phyloP scores from a whole-genome alignment of 2,888 invertebrate species.

The Ophioninae sp. region DNA sequence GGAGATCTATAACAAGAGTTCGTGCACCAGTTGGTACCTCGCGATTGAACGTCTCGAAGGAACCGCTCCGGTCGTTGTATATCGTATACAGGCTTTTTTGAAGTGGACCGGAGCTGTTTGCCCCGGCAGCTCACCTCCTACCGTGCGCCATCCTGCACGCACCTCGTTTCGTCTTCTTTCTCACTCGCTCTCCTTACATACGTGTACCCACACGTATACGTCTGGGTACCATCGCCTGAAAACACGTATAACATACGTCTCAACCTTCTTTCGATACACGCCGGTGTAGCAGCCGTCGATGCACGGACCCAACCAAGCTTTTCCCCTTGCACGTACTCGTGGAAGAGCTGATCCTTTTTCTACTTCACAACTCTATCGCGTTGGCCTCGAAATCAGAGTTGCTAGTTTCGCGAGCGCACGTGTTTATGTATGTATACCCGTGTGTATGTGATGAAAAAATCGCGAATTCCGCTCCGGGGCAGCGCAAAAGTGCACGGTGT shows the following conservation, averaged over 20 bases:
- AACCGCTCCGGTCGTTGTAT: conserved; percentile 23
- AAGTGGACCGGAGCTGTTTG: conserved; percentile 16
- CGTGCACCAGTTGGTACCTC: conserved; percentile 42
- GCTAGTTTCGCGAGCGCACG: conserved; percentile 35
- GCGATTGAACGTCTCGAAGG: conserved; percentile 40
- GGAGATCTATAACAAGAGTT: conserved; percentile 18
- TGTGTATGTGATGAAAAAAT: neutral
- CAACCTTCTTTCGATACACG: conserved; percentile 42
- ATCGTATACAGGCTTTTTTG: conserved; percentile 6
- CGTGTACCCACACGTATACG: neutral
- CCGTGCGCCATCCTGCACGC: conserved; percentile 52
- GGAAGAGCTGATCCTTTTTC: conserved; percentile 9
- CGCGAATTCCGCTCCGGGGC: neutral
- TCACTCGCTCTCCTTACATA: conserved; percentile 5
- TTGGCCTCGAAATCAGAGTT: conserved; percentile 20
- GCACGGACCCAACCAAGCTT: neutral
- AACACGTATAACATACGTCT: conserved; percentile 1
- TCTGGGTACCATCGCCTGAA: neutral
- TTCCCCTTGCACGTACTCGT: conserved; percentile 12
- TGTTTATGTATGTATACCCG: conserved; percentile 8
- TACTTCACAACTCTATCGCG: conserved; percentile 10
- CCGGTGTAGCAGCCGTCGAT: neutral
- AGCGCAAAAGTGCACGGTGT: conserved; percentile 14
- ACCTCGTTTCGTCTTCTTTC: conserved; percentile 36
- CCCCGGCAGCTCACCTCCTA: conserved; percentile 47